A percentile compares a stretch with the other conserved stretches of the same genome.
These are phyloP conservation scores for Pteronotus mesoamericanus DNA, from an alignment of 2,797 vertebrate species.

Conservation along the genomic window DNA sequence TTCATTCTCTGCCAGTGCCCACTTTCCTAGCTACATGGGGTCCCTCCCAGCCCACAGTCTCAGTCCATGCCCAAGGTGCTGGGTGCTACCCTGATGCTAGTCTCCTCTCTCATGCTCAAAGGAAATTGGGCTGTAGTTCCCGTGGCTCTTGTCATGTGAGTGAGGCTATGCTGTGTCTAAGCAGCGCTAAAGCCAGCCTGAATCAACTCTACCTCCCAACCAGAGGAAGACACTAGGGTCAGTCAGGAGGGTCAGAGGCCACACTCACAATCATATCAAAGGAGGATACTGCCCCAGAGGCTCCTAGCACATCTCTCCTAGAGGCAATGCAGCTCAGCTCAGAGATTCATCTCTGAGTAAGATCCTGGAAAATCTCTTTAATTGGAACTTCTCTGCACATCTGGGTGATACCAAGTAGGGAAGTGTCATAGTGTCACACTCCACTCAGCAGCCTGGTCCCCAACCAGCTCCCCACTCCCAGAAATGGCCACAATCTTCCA, in stretches of 20 bases:
- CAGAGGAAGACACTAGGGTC: not conserved
- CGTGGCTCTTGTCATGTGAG: not conserved
- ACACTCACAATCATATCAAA: not conserved
- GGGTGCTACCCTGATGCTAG: not conserved
- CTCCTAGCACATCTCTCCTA: not conserved
- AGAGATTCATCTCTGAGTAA: not conserved
- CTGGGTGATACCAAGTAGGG: not conserved
- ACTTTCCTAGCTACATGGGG: not conserved
- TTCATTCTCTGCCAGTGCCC: not conserved
- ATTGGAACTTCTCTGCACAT: not conserved
- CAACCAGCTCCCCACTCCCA: conserved; percentile 65
- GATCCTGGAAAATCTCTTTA: not conserved
- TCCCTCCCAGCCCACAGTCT: not conserved
- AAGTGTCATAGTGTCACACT: not conserved
- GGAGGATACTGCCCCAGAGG: not conserved
- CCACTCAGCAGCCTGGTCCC: conserved; percentile 26
- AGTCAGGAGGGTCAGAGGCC: not conserved
- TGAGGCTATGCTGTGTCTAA: not conserved
- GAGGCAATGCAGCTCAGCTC: not conserved
- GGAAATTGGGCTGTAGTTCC: not conserved
- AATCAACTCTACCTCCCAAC: not conserved
- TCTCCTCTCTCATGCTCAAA: not conserved
- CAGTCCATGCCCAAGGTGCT: not conserved
- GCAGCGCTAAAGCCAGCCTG: not conserved
- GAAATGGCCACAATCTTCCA: not conserved